These are phyloP conservation scores for Dione juno DNA, from an alignment of 2,888 invertebrate species.

Conservation along the genomic window DNA sequence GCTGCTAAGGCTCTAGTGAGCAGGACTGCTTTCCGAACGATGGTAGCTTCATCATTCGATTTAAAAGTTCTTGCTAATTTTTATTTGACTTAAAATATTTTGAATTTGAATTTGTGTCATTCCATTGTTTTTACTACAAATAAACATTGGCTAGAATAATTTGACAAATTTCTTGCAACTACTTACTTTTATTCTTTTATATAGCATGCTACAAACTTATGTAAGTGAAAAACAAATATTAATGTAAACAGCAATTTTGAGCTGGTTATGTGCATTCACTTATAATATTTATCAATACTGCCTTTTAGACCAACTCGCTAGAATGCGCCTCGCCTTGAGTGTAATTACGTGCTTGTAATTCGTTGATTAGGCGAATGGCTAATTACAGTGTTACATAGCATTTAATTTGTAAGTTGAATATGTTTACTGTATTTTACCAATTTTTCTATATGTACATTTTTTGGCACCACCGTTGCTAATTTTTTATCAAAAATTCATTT, in stretches of 20 bases:
- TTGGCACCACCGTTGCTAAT: too few relatives aligned
- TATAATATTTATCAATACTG: not conserved
- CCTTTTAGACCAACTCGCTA: not conserved
- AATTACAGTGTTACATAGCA: not conserved
- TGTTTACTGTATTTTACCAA: not conserved
- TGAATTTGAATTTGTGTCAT: too few relatives aligned
- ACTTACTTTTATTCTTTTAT: not conserved
- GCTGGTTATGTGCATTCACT: not conserved
- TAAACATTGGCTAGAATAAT: too few relatives aligned
- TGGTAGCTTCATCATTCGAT: too few relatives aligned
- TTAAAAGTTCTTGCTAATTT: too few relatives aligned
- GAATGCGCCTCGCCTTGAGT: not conserved
- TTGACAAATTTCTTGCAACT: too few relatives aligned
- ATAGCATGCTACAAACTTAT: not conserved
- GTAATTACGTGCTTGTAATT: not conserved
- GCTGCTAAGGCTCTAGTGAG: too few relatives aligned
- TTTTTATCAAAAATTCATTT: too few relatives aligned
- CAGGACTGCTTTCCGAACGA: too few relatives aligned
- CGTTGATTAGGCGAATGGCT: conserved; percentile 8
- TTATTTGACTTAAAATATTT: too few relatives aligned
- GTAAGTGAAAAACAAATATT: conserved; percentile 9
- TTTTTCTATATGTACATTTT: not conserved
- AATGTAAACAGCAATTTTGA: not conserved
- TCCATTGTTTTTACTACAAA: too few relatives aligned
- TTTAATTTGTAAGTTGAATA: not conserved